These are phyloP conservation scores for Poecilia gillii DNA, from an alignment of 2,797 vertebrate species.

Conservation along the genomic window DNA sequence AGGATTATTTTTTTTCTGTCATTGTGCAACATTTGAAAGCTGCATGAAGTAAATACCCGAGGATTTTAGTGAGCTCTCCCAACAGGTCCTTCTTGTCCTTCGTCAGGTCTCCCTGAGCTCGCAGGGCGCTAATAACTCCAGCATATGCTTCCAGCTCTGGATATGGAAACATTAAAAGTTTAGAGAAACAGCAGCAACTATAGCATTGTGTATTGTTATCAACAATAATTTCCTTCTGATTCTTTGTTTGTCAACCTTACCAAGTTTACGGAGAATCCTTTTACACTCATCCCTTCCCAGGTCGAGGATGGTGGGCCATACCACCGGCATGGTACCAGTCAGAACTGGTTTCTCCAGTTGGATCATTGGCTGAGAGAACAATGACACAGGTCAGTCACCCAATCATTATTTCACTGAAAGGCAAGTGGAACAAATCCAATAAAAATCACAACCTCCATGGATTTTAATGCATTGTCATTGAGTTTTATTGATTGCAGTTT, in stretches of 20 bases:
- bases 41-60: conserved; percentile 82
- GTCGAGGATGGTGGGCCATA: conserved; percentile 98
- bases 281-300: conserved; percentile 98
- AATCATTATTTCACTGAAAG: not conserved
- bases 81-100: conserved; percentile 98
- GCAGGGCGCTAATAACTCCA: conserved; percentile 95
- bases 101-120: conserved; percentile 96
- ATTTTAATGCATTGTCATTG: not conserved
- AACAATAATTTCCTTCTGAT: not conserved
- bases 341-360: conserved; percentile 83
- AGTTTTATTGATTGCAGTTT: not conserved
- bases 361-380: conserved; percentile 79
- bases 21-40: not conserved
- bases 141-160: conserved; percentile 98
- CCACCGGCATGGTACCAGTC: conserved; percentile 92
- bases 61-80: conserved; percentile 95
- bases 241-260: conserved; percentile 70
- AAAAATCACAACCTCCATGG: not conserved
- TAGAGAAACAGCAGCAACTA: not conserved
- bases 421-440: not conserved
- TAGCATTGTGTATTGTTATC: not conserved
- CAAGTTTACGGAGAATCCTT: conserved; percentile 97
- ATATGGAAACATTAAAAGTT: conserved; percentile 20
- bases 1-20: accelerated
- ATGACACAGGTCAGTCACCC: not conserved